phyloP scores from a whole-genome alignment of 2,888 invertebrate species.

The Galeopsomyia nigrocyanea region DNA sequence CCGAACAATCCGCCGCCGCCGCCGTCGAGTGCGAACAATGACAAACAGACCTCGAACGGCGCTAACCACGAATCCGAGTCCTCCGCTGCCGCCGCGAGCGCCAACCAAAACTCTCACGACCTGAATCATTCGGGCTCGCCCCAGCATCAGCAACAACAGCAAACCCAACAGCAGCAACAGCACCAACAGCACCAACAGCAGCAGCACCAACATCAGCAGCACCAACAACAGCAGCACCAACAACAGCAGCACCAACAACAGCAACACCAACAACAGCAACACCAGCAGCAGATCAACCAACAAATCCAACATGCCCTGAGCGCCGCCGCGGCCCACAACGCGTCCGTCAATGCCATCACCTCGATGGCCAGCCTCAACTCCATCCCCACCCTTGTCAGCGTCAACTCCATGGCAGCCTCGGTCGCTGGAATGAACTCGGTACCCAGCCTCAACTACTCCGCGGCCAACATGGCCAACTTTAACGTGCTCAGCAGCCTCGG shows the following conservation, averaged over 20 bases:
- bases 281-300: constrained; percentile 55
- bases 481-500: constrained; percentile 59
- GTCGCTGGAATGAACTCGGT: constrained; percentile 53
- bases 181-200: constrained; percentile 48
- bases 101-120: constrained; percentile 65
- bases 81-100: background rate
- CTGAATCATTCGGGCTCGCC: constrained; percentile 64
- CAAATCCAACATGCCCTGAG: constrained; percentile 68
- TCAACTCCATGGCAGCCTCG: constrained; percentile 55
- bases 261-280: constrained; percentile 48
- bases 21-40: constrained; percentile 55
- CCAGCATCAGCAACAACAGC: constrained; percentile 50
- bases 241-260: constrained; percentile 48
- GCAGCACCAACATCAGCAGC: constrained; percentile 46
- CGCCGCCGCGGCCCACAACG: constrained; percentile 54
- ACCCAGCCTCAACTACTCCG: constrained; percentile 57
- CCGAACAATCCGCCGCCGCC: constrained; percentile 67
- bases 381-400: constrained; percentile 55
- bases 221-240: constrained; percentile 46
- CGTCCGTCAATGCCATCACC: constrained; percentile 57
- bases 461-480: constrained; percentile 61
- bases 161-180: constrained; percentile 44
- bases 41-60: constrained; percentile 53
- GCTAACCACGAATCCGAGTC: constrained; percentile 49
- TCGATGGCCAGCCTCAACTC: constrained; percentile 61